Base-by-base conservation (phyloP, 2,888 invertebrate species). In the Caenorhabditis wallacei region DNA sequence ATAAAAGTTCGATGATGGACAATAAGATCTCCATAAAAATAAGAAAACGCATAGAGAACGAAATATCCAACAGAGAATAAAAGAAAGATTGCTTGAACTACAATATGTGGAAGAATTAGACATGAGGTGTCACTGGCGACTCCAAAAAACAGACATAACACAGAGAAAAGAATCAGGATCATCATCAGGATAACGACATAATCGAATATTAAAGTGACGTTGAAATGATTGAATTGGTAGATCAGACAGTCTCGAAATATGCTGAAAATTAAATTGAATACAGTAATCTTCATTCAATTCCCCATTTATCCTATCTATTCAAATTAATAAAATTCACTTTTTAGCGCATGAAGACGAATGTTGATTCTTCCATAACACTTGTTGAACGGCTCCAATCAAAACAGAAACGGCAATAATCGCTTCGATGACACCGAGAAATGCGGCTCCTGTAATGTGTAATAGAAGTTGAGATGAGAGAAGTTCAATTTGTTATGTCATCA, bases 21-120 rank as follows among this genome's bases (percentile, higher is more conserved):
- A 71, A 89, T 86, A 11, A 90, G 70, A 72, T 90, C 90, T 26
- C 87, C 90, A 69, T 90, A 89, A 74, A 90, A 89, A 79, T 90
- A 90, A 8, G 88, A 87, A 87, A 89, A 90, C 0, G 90, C 90
- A 69, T 90, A 90, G 35, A 90, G 82, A 11, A 89, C 46, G 61
- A 90, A 90, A 64, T 90, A 90, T 10, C 88, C 89, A 22, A 90
- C 40, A 13, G 90, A 90, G 80, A 85, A 88, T 48, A 90, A 68
- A 0, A 90, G 84, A 43, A 88, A 89, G 22, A 90, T 70, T 10
- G 82, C 87, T 74, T 90, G 90, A 10, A 90, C 85, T 61, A 89
- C 82, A 22, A 90, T 81, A 76, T 90, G 90, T 1, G 90, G 90
- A 13, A 90, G 78, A 57, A 90, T 85, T 2, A 90, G 84, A 51